These are phyloP conservation scores for Ormyrus labotus DNA, from an alignment of 2,888 invertebrate species.

Conservation along the genomic window DNA sequence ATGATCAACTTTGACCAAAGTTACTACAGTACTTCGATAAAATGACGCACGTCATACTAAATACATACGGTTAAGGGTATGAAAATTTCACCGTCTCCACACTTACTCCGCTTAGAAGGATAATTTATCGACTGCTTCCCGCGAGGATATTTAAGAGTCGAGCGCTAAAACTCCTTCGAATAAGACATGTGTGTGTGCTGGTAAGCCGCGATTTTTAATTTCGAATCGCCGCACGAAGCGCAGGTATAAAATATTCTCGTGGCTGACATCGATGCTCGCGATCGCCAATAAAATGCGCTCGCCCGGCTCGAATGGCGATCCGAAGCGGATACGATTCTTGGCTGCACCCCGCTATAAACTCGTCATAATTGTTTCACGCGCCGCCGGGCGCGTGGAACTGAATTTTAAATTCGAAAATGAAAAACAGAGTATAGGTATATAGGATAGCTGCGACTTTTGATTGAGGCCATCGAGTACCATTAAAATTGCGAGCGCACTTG, in stretches of 20 bases:
- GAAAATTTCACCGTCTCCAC: too few species aligned
- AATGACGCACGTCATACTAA: background rate
- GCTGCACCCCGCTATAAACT: background rate
- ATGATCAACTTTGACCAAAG: conserved; percentile 43
- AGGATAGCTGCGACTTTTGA: background rate
- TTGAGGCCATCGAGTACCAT: conserved; percentile 43
- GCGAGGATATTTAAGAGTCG: too few species aligned
- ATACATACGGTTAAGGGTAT: background rate
- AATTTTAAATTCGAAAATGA: background rate
- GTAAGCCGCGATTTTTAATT: too few species aligned
- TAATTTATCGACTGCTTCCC: too few species aligned
- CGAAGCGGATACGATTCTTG: background rate
- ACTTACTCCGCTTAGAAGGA: too few species aligned
- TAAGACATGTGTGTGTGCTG: too few species aligned
- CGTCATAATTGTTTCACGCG: background rate
- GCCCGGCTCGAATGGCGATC: background rate
- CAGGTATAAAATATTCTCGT: conserved; percentile 1
- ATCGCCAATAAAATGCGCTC: background rate
- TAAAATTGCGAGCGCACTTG: conserved; percentile 18
- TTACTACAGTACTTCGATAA: conserved; percentile 40
- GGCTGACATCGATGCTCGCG: background rate
- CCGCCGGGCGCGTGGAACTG: background rate
- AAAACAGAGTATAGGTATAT: background rate
- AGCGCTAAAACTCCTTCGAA: too few species aligned
- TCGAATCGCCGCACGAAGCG: too few species aligned